phyloP scores from a whole-genome alignment of 2,797 vertebrate genomes.

The Darevskia mixta region DNA sequence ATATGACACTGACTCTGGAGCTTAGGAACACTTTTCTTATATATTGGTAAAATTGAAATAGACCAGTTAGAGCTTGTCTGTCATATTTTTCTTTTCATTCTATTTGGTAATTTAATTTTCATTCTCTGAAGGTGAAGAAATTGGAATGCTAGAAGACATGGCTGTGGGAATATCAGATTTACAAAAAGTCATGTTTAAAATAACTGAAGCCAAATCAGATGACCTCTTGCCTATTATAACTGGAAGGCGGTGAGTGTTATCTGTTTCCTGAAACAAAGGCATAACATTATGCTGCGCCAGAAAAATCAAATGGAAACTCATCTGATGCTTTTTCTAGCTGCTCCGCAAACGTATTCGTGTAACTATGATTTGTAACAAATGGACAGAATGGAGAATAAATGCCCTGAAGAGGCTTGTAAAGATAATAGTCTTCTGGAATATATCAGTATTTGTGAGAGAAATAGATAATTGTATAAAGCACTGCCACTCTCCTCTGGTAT shows the following conservation, averaged over 20 bases:
- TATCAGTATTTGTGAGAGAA: not conserved
- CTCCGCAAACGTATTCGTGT: not conserved
- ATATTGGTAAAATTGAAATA: slow-evolving; percentile 30
- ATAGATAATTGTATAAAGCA: slow-evolving; percentile 1
- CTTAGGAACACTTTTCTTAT: slow-evolving; percentile 31
- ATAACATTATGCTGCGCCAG: not conserved
- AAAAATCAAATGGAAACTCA: not conserved
- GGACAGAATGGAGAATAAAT: slow-evolving; percentile 15
- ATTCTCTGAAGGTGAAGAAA: slow-evolving; percentile 90
- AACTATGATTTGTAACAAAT: slow-evolving; percentile 21
- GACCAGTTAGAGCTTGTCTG: not conserved
- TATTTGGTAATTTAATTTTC: slow-evolving; percentile 57
- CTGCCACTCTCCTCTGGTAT: not conserved
- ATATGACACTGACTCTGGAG: slow-evolving; percentile 34
- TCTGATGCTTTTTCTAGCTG: slow-evolving; percentile 22
- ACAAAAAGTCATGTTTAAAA: slow-evolving; percentile 92
- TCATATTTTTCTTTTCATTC: slow-evolving; percentile 48
- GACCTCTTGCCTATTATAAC: slow-evolving; percentile 92
- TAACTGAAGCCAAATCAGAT: slow-evolving; percentile 91
- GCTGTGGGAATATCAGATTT: slow-evolving; percentile 94
- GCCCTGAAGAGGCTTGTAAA: not conserved
- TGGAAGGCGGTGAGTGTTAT: slow-evolving; percentile 90
- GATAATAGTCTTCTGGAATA: not conserved
- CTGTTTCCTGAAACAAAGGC: slow-evolving; percentile 23
- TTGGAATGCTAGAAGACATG: slow-evolving; percentile 99